Percentiles rank a stretch among this genome's conserved stretches.
phyloP scores from a whole-genome alignment of 2,888 invertebrate genomes.

The Minunthozetes semirufus region DNA sequence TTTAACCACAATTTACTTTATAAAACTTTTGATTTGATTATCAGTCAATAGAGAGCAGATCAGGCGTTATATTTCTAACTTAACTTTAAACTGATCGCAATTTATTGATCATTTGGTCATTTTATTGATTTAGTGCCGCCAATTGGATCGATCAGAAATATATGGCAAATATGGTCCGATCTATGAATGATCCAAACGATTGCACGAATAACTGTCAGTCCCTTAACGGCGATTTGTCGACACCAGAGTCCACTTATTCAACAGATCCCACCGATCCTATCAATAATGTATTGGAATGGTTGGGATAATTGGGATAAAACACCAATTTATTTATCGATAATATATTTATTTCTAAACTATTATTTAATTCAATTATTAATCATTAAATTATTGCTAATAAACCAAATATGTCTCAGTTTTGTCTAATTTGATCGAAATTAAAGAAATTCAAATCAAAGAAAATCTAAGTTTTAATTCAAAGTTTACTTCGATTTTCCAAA shows the following conservation, averaged over 20 bases:
- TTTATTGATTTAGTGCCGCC: background rate
- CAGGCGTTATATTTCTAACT: no score
- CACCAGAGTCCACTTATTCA: background rate
- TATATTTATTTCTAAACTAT: no score
- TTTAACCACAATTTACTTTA: background rate
- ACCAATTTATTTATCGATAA: no score
- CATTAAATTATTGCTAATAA: no score
- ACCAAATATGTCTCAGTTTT: no score
- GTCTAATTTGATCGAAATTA: no score
- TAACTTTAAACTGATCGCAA: background rate
- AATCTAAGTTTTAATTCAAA: no score
- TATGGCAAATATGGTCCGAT: background rate
- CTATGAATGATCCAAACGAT: background rate
- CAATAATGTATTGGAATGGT: conserved; percentile 4
- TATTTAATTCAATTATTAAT: no score
- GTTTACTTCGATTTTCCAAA: no score
- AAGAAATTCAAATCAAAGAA: no score
- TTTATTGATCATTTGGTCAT: background rate
- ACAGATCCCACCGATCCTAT: background rate
- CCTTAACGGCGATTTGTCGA: background rate
- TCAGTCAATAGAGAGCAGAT: no score
- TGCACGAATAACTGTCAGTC: background rate
- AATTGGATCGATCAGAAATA: background rate
- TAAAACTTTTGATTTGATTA: background rate
- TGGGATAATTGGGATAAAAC: conserved; percentile 15